Base-by-base conservation (phyloP, 2,113 vertebrate genomes). In the Chelonoidis abingdonii region DNA sequence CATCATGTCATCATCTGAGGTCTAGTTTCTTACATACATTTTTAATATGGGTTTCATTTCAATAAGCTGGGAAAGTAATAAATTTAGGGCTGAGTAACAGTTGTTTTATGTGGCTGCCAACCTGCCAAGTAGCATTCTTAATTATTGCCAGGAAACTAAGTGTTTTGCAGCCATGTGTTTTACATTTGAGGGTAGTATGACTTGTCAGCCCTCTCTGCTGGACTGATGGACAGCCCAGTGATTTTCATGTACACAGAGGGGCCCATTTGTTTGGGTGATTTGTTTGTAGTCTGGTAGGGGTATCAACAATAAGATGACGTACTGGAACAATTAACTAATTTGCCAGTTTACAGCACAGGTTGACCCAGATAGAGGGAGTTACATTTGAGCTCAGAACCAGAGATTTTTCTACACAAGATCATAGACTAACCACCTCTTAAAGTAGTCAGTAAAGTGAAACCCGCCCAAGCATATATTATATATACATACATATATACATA, bases 121-220 rank as follows among this genome's bases (percentile, higher is more conserved):
- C 98, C 98, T 98, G 98, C 98, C 98, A 98, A 98, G 98, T 98
- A 98, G 95, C 98, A 97, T 98, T 98, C 97, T 98, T 98, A 98
- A 99, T 98, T 98, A 98, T 98, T 98, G 97, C 98, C 98, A 98
- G 98, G 98, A 99, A 99, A 98, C 98, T 93, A 98, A 98, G 94
- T 98, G 97, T 98, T 98, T 98, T 98, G 97, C 96, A 97, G 98
- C 98, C 98, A 98, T 98, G 96, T 98, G 98, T 97, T 99, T 98
- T 98, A 92, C 93, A 98, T 99, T 99, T 98, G 97, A 97, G 95
- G 97, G 97, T 97, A 98, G 98, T 98, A 98, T 97, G 98, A 98
- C 98, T 98, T 98, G 98, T 98, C 98, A 98, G 97, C 97, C 95
- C 94, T 98, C 97, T 98, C 94, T 87, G 89, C 96, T 91, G 97